Base-by-base conservation (phyloP, 1,140 invertebrate species). In the Cyclina sinensis region DNA sequence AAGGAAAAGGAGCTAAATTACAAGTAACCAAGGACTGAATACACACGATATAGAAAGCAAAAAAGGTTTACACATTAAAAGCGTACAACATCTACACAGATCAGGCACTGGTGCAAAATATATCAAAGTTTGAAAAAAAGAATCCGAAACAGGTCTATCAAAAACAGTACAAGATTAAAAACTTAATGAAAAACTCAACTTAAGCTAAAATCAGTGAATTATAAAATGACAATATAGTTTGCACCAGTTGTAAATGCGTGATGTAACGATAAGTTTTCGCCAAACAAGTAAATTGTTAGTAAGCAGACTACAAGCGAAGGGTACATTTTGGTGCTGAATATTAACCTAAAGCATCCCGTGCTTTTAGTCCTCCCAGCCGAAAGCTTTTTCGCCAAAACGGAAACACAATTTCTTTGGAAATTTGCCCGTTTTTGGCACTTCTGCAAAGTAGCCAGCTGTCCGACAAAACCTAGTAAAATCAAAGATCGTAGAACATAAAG, bases 341-440 rank as follows among this genome's bases (percentile, higher is more conserved):
- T 90, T 91, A 91, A 92, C 90, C 91, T 91, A 91, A 90, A 87
- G 78, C 78, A 59, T 91, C 70, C 88, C 35, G 35, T 37, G 86
- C 70, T 88, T 89, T 76, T 80, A 86, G 46, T 90, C 90, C 68
- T 90, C 82, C 92, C 92, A 92, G 43, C 91, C 92, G 73, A 65
- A 89, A 88, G 90, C 91, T 90, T 91, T 91, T 37, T 68, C 82
- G 51, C 96, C 96, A 91, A 96, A 96, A 90, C 96, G 96, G 94
- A 96, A 96, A 85, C 96, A 96, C 76, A 96, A 91, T 93, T 96
- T 96, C 93, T 96, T 96, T 27, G 96, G 96, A 90, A 96, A 96
- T 79, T 95, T 93, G 18, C 96, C 96, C 68, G 94, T 96, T 91
- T 96, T 96, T 27, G 96, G 96, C 16, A 96, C 95, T 94, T 89